A percentile compares a stretch with the other conserved stretches of the same genome.
Conservation (phyloP, 2,113 vertebrate genomes). For the Pleuronectes platessa region DNA sequence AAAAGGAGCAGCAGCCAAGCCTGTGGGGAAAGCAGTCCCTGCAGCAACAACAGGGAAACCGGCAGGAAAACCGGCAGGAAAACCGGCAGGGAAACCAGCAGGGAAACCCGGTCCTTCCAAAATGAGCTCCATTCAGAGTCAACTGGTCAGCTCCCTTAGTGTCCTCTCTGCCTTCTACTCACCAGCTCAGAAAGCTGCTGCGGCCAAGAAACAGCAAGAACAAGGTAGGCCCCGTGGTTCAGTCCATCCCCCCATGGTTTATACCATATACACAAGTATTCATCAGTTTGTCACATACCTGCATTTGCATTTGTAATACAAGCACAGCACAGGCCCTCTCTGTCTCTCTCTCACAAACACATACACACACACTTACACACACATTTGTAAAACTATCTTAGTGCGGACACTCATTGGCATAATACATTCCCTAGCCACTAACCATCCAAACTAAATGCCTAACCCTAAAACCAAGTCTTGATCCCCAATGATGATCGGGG, state of each 20-base stretch:
- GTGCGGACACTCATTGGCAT: too few species aligned
- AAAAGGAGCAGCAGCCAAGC: slow-evolving; percentile 68
- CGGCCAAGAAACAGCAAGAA: slow-evolving; percentile 81
- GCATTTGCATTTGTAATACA: neutral
- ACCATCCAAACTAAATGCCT: too few species aligned
- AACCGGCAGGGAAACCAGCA: slow-evolving; percentile 61
- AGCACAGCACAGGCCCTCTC: slow-evolving; percentile 4
- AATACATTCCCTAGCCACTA: too few species aligned
- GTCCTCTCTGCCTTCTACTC: slow-evolving; percentile 94
- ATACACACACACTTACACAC: neutral
- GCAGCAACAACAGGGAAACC: slow-evolving; percentile 59
- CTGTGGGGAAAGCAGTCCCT: slow-evolving; percentile 62
- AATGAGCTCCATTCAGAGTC: slow-evolving; percentile 97
- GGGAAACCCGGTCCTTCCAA: slow-evolving; percentile 86
- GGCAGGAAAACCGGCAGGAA: slow-evolving; percentile 65
- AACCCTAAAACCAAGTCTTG: too few species aligned
- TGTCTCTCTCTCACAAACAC: neutral
- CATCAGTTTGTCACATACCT: slow-evolving; percentile 9
- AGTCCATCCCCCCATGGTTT: neutral
- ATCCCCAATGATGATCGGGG: too few species aligned
- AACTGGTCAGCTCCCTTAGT: slow-evolving; percentile 95
- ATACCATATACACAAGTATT: neutral
- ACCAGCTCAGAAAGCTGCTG: slow-evolving; percentile 82
- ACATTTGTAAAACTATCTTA: neutral
- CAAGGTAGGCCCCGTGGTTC: slow-evolving; percentile 74